Percentiles rank a stretch among this genome's conserved stretches.
These are phyloP conservation scores for Noturus placidus DNA, from an alignment of 2,113 vertebrate species.

Conservation along the genomic window DNA sequence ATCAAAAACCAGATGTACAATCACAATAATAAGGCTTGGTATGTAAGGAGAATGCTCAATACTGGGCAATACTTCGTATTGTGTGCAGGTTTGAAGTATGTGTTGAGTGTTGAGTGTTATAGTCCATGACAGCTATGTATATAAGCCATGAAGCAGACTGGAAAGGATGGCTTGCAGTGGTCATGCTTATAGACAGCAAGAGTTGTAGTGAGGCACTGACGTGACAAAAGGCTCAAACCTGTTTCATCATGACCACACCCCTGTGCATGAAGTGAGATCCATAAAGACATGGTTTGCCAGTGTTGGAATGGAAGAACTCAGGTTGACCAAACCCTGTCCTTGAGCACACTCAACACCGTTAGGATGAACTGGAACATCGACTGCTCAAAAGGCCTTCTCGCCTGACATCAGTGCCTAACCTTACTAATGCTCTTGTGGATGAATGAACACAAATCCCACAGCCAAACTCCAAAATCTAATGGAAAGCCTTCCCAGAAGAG, in stretches of 20 bases:
- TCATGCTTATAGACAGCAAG: not conserved
- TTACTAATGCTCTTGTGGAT: not conserved
- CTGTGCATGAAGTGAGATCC: not conserved
- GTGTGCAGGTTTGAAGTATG: not conserved
- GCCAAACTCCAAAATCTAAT: not conserved
- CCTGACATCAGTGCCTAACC: not conserved
- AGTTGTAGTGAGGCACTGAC: not conserved
- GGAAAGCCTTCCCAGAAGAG: too few species aligned
- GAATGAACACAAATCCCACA: not conserved
- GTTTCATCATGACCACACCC: not conserved
- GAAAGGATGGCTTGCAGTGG: not conserved
- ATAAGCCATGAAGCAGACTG: not conserved
- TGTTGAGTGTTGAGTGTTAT: too few species aligned
- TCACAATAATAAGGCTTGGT: too few species aligned
- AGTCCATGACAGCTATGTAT: not conserved
- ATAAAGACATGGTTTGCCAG: not conserved
- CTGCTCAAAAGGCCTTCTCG: not conserved
- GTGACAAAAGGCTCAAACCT: not conserved
- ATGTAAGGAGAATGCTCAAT: too few species aligned
- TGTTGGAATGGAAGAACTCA: not conserved
- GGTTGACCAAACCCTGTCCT: not conserved
- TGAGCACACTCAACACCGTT: not conserved
- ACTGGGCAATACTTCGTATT: too few species aligned
- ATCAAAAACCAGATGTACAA: too few species aligned
- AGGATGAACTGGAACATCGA: not conserved